These are phyloP conservation scores for Gnathonemus longibarbis DNA, from an alignment of 2,113 vertebrate genomes.

Conservation along the genomic window DNA sequence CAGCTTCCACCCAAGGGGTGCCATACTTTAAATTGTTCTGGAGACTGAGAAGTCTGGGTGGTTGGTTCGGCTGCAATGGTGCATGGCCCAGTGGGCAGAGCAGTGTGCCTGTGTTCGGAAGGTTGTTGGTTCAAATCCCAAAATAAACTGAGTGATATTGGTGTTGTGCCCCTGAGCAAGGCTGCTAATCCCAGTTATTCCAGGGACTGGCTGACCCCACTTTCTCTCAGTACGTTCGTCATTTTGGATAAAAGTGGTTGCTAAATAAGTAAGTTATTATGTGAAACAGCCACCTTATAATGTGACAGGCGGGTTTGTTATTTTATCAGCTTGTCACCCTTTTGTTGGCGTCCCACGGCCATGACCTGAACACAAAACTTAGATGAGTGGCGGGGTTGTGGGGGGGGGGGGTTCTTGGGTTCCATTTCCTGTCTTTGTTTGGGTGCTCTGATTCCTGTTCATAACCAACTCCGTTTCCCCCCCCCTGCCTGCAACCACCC, in stretches of 20 bases:
- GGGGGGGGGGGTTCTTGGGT: neutral
- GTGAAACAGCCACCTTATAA: neutral
- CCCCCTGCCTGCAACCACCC: neutral
- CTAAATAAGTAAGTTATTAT: neutral
- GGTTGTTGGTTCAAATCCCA: neutral
- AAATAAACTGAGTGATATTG: neutral
- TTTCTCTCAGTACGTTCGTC: neutral
- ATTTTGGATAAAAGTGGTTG: neutral
- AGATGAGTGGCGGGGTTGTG: no score
- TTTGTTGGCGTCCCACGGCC: neutral
- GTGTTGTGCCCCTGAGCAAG: neutral
- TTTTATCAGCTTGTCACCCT: neutral
- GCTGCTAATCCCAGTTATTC: neutral
- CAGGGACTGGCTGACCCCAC: neutral
- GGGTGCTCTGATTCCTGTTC: neutral
- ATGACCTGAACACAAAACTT: neutral
- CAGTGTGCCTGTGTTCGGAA: neutral
- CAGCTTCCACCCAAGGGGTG: no score
- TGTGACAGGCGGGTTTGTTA: neutral
- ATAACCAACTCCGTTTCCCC: slow-evolving; percentile 15
- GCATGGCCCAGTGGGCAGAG: neutral
- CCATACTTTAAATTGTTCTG: neutral
- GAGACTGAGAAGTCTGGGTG: neutral
- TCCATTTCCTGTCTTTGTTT: neutral
- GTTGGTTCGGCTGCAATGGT: neutral